Evolutionary conservation across 2,113 vertebrate genomes (phyloP), one percentile per base, ranked within the genome.

Genomic region (Leuciscus idus): DNA sequence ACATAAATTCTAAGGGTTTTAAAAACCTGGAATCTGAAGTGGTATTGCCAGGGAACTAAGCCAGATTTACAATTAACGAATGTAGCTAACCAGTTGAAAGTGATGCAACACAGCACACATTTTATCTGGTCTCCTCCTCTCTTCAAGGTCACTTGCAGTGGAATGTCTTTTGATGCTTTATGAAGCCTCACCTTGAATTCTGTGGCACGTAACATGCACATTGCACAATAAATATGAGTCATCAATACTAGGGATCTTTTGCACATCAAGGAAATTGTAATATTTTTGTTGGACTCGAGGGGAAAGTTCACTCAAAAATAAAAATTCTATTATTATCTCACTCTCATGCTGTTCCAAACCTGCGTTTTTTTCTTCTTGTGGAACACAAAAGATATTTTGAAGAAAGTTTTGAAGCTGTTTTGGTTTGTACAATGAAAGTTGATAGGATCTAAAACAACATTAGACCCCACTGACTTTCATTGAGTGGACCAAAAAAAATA

Each of bases 181-280:
- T 75, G 43, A 48, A 75, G 72, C 72, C 72, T 75, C 72, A 48
- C 72, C 72, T 74, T 48, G 72, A 48, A 48, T 75, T 75, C 72
- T 28, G n/a, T 17, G n/a, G 39, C n/a, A 26, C 0, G 12, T 75
- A 48, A 48, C 43, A 72, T 23, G 36, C 68, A 75, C 72, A 75
- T 48, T 75, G 68, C 68, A 75, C 72, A 75, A 75, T 75, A 74
- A 74, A 74, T 2, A 75, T 48, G 72, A 75, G 43, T 75, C 72
- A 48, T n/a, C 21, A 46, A n/a, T 33, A 36, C 7, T 70, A 43
- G 21, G 12, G 23, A n/a, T 13, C 10, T 48, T 74, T 74, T 74
- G 23, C 39, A 26, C 72, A 48, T 74, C 43, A 75, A 26, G 43
- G 43, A 48, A 17, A 75, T 12, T 72, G 23, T 75, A 48, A 26